These are phyloP conservation scores for Zygogramma bicolorata DNA, from an alignment of 2,888 invertebrate genomes.

Conservation along the genomic window DNA sequence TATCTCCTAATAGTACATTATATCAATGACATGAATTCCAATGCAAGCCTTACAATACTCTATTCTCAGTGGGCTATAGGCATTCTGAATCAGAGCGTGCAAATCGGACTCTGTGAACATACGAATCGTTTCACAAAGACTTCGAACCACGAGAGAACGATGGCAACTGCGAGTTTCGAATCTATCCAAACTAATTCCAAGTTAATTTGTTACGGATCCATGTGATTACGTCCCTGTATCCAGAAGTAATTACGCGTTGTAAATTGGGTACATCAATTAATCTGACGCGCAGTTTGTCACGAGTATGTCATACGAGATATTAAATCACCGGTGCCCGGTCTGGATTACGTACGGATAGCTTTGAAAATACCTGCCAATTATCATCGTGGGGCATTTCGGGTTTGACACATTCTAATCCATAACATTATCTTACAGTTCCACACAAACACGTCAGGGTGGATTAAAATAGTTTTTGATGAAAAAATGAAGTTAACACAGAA, in stretches of 20 bases:
- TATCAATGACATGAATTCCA: too few relatives aligned
- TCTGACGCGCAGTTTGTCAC: slow-evolving; percentile 49
- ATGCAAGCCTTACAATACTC: too few relatives aligned
- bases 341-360: neutral
- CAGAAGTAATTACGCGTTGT: slow-evolving; percentile 49
- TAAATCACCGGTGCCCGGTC: slow-evolving; percentile 26
- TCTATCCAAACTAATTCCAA: slow-evolving; percentile 31
- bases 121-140: neutral
- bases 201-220: slow-evolving; percentile 44
- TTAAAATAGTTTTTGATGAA: too few relatives aligned
- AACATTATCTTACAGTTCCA: too few relatives aligned
- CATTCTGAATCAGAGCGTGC: slow-evolving; percentile 2
- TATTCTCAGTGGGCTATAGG: neutral
- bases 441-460: too few relatives aligned
- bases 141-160: neutral
- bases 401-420: too few relatives aligned
- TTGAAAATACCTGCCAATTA: neutral
- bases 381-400: too few relatives aligned
- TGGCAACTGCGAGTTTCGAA: slow-evolving; percentile 1
- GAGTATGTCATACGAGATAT: slow-evolving; percentile 45
- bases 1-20: too few relatives aligned
- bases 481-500: too few relatives aligned
- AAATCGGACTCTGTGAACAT: neutral
- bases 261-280: slow-evolving; percentile 53
- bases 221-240: slow-evolving; percentile 48